Evolutionary conservation across 2,797 vertebrate species (phyloP), one percentile per base, ranked within the genome.

Genomic region (Falco naumanni): DNA sequence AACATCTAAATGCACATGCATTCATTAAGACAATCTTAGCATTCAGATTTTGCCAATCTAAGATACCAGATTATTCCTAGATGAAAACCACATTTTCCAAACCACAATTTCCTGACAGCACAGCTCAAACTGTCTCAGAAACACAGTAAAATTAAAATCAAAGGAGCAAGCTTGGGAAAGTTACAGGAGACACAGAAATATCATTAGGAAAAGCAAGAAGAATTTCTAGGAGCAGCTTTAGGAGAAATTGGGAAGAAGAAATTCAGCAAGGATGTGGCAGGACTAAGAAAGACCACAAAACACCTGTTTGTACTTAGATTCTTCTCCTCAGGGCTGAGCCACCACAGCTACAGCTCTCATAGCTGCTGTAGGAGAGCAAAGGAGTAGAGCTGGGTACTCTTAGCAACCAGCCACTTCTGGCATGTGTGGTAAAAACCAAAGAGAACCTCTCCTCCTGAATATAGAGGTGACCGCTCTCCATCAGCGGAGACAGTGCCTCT

Each of bases 321-420:
- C 8, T 72, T 14, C 5, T 43, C 11, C 7, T 13, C 5, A 45
- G 19, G 3, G 4, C 25, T 25, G 13, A 37, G 18, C 24, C 9
- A 18, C 5, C 10, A 26, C 4, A 69, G 5, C 20, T 39, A 17
- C 20, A 34, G 13, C 19, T 53, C 56, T 47, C n/a, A 1, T 18
- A 4, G 5, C 5, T 45, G 2, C 29, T 69, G 11, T 7, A 25
- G 12, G 8, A 47, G 11, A 57, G 1, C 13, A 15, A 17, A 61
- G 6, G 3, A 3, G 1, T 10, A 29, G 11, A 75, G 3, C 6
- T 28, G 0, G 2, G 20, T 4, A 10, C 10, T n/a, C 24, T 10
- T 15, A 10, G 5, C 1, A 0, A 22, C 26, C 10, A 34, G 10
- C 3, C 16, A 9, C 4, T 59, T 41, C 17, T 9, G 7, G 9